Conservation (phyloP, 2,888 invertebrate species). For the Aleiodes leptofemur region DNA sequence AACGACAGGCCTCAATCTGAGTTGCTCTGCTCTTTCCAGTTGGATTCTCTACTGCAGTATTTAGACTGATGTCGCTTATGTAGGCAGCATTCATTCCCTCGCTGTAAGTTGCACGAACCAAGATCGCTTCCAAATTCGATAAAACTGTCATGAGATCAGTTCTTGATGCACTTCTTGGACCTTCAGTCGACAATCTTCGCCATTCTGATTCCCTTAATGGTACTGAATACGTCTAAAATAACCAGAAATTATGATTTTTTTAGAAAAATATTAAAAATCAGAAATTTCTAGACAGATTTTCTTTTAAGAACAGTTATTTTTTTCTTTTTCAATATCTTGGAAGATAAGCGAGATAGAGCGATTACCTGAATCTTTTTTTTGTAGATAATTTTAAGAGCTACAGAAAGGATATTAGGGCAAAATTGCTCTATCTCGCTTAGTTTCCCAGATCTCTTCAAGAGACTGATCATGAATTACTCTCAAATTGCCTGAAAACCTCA, state of each 20-base stretch:
- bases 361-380: too few relatives aligned
- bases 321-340: too few relatives aligned
- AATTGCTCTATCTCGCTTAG: too few relatives aligned
- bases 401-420: too few relatives aligned
- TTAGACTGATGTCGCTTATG: constrained; percentile 91
- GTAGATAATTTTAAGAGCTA: too few relatives aligned
- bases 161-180: constrained; percentile 81
- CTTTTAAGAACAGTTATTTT: too few relatives aligned
- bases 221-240: constrained; percentile 79
- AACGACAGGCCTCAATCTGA: constrained; percentile 91
- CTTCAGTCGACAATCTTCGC: constrained; percentile 78
- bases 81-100: constrained; percentile 80
- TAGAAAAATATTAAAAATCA: too few relatives aligned
- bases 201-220: constrained; percentile 82
- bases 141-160: constrained; percentile 91
- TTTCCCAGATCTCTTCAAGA: too few relatives aligned
- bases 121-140: constrained; percentile 87
- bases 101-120: constrained; percentile 88
- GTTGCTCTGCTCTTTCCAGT: constrained; percentile 81
- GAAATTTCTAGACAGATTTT: too few relatives aligned
- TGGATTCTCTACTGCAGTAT: constrained; percentile 85
- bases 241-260: constrained; percentile 34
- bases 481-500: too few relatives aligned
- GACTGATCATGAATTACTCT: too few relatives aligned
- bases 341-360: too few relatives aligned